A percentile compares a stretch with the other conserved stretches of the same genome.
These are phyloP conservation scores for Sebastes fasciatus DNA, from an alignment of 2,113 vertebrate species.

Conservation along the genomic window DNA sequence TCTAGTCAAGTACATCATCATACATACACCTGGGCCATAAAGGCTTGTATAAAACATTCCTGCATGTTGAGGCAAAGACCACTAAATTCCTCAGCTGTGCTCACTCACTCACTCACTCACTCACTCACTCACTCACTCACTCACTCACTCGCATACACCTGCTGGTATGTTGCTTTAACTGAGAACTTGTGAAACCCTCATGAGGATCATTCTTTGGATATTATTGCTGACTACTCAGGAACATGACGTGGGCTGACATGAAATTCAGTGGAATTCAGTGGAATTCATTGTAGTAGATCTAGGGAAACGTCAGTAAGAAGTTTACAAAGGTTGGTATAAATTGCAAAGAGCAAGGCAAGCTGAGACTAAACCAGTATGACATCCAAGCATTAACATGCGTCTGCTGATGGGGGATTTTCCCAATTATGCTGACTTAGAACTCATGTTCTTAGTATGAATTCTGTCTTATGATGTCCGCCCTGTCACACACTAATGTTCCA, in stretches of 20 bases:
- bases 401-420: slow-evolving; percentile 22
- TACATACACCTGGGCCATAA: slow-evolving; percentile 47
- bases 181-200: slow-evolving; percentile 42
- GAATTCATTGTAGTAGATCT: not conserved
- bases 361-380: slow-evolving; percentile 20
- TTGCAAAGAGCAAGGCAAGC: not conserved
- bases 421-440: not conserved
- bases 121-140: slow-evolving; percentile 29
- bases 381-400: not conserved
- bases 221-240: slow-evolving; percentile 29
- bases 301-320: not conserved
- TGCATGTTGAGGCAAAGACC: slow-evolving; percentile 45
- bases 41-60: slow-evolving; percentile 48
- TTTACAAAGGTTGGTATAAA: not conserved
- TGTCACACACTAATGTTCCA: not conserved
- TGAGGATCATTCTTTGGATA: slow-evolving; percentile 53
- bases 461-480: not conserved
- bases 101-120: slow-evolving; percentile 17
- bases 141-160: slow-evolving; percentile 50
- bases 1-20: slow-evolving; percentile 3
- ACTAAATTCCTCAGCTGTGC: slow-evolving; percentile 55
- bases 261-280: not conserved
- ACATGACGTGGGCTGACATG: slow-evolving; percentile 4
- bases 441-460: not conserved
- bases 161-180: slow-evolving; percentile 56